A percentile compares a stretch with the other conserved stretches of the same genome.
These are phyloP conservation scores for Rhingia campestris DNA, from an alignment of 2,888 invertebrate genomes.

Conservation along the genomic window DNA sequence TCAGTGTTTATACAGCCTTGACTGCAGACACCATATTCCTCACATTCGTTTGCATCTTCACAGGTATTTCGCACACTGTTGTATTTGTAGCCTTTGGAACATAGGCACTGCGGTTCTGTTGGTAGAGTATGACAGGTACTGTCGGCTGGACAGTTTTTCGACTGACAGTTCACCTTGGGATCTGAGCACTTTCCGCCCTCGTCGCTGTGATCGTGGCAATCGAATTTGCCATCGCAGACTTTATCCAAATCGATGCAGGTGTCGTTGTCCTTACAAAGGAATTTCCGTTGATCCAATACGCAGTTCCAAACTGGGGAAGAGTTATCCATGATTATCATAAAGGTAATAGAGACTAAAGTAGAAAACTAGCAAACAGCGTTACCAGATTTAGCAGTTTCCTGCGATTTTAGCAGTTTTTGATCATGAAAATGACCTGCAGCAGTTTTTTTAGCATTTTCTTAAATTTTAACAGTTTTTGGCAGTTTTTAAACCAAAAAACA, in stretches of 20 bases:
- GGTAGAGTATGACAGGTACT: conserved; percentile 83
- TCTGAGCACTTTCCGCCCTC: conserved; percentile 83
- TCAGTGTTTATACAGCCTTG: conserved; percentile 86
- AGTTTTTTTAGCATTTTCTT: too few relatives aligned
- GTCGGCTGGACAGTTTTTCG: conserved; percentile 78
- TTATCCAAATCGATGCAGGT: conserved; percentile 84
- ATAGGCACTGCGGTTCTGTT: conserved; percentile 85
- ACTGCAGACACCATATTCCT: conserved; percentile 86
- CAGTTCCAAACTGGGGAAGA: conserved; percentile 80
- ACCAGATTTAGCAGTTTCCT: too few relatives aligned
- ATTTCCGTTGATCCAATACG: conserved; percentile 83
- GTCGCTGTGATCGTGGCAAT: conserved; percentile 87
- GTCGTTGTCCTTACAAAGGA: conserved; percentile 84
- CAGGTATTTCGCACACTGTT: conserved; percentile 77
- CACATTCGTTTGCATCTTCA: conserved; percentile 87
- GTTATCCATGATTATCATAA: too few relatives aligned
- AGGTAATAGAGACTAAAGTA: too few relatives aligned
- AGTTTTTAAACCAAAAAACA: too few relatives aligned
- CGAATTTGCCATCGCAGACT: conserved; percentile 84
- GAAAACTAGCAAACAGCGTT: too few relatives aligned
- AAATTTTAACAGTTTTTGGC: too few relatives aligned
- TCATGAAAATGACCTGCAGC: too few relatives aligned
- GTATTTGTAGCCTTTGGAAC: conserved; percentile 82
- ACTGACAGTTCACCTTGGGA: conserved; percentile 76
- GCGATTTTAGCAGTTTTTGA: too few relatives aligned